Base-by-base conservation (phyloP, 1,140 invertebrate genomes). In the Pachypeltis micranthus region DNA sequence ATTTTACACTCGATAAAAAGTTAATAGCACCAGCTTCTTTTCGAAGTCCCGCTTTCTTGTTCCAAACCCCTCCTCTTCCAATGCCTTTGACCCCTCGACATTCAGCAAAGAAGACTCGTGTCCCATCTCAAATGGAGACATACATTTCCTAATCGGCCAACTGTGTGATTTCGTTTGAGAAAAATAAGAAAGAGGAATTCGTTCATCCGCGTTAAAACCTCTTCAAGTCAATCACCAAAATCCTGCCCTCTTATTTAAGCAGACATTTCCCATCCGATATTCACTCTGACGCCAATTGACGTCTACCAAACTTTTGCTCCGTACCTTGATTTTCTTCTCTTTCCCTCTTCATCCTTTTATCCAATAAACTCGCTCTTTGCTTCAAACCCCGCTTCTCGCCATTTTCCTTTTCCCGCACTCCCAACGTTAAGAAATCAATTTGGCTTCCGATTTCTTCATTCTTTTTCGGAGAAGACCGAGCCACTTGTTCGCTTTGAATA, bases 1-100 rank as follows among this genome's bases (percentile, higher is more conserved):
- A 69, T 69, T 69, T 66, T 67, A 64, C 67, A 69, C 69, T 72
- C 73, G 73, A 74, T 74, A 73, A 75, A 73, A 74, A 72, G 72
- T 73, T 73, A 72, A 72, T 62, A 29, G 67, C 68, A 64, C 68
- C n/a, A n/a, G 7, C 47, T 21, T 21, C 47, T 14, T 21, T n/a
- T n/a, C n/a, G n/a, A n/a, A n/a, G n/a, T n/a, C n/a, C n/a, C n/a
- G n/a, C n/a, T n/a, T n/a, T n/a, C n/a, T n/a, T 67, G 70, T 72
- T 71, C 64, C 66, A 68, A 65, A 51, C 44, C 66, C 61, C 55
- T 64, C 29, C 51, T 63, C 59, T 57, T 57, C 63, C 61, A 62
- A 59, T 59, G 39, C 65, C 31, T 63, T 62, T 63, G 63, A 62
- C 59, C n/a, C n/a, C n/a, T n/a, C n/a, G n/a, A n/a, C n/a, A n/a